Evolutionary conservation across 92 coral and sea anemone species (phyloP), one percentile per base, ranked within the genome.

Genomic region (Heteractis magnifica): DNA sequence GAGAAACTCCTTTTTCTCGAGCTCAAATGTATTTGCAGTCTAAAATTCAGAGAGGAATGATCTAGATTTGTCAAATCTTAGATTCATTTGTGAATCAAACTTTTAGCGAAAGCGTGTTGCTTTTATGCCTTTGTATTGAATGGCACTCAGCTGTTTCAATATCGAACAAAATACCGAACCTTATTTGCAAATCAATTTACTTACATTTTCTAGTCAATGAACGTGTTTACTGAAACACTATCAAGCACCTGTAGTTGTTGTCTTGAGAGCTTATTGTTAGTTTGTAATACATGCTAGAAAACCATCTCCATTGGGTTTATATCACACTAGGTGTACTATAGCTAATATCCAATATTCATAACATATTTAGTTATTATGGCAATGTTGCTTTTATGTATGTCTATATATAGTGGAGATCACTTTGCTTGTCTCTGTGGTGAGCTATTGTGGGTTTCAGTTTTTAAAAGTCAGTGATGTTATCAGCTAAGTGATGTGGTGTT

Each of bases 61-160:
- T 8, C 15, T 23, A 21, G 48, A 68, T 8, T 20, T 68, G 23
- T 58, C 15, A 16, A 68, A 21, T 23, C 8, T 23, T 23, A 4
- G 15, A 21, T 68, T 44, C 10, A 16, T 15, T n/a, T 6, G 7
- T 65, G 8, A 16, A 1, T 21, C 21, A 13, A 6, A 68, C 9
- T 62, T 18, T 14, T 68, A 41, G 49, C 23, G 16, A 68, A 21
- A 68, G 73, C 73, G 23, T 26, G 10, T 20, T 26, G 73, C 73
- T 68, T 62, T 2, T 20, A 68, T 20, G 73, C 48, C 49, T 68
- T 26, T 68, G 10, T 68, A 26, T 26, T 68, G 10, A 34, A 52
- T 19, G 26, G 51, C 49, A 51, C 52, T 76, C 49, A 56, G 72
- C 82, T 79, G 82, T 79, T 79, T 79, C 82, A 59, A 56, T 56